Percentiles rank a stretch among this genome's conserved stretches.
Conservation (phyloP, 2,113 vertebrate species). For the Malurus elegans region DNA sequence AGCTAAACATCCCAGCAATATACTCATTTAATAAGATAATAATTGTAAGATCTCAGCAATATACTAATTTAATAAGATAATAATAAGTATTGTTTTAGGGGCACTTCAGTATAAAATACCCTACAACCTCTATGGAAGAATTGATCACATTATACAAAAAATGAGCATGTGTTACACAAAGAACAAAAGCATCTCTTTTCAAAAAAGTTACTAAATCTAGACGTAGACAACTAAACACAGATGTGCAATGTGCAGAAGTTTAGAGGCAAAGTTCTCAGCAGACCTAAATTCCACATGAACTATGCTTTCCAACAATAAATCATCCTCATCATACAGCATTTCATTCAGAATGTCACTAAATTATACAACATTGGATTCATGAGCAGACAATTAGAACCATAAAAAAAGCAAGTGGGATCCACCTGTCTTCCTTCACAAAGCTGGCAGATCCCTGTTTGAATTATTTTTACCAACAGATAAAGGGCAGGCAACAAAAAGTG, state of each 20-base stretch:
- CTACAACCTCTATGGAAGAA: not conserved
- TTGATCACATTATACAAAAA: not conserved
- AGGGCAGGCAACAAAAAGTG: not conserved
- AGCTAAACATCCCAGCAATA: not conserved
- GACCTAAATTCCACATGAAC: not conserved
- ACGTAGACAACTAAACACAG: not conserved
- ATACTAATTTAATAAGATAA: not conserved
- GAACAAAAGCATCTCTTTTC: not conserved
- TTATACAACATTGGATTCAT: not conserved
- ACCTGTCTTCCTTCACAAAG: not conserved
- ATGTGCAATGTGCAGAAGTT: not conserved
- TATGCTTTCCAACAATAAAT: not conserved
- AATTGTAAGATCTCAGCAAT: not conserved
- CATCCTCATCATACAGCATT: not conserved
- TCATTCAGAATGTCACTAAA: not conserved
- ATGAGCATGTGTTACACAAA: accelerated
- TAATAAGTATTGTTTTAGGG: not conserved
- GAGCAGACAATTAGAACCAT: not conserved
- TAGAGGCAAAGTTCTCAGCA: not conserved
- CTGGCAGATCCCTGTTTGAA: not conserved
- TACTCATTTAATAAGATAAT: not conserved
- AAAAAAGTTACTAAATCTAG: not conserved
- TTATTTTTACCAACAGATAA: not conserved
- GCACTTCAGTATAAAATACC: not conserved
- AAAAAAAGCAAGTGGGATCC: not conserved